Evolutionary conservation across 2,113 vertebrate species (phyloP).

Genomic region (Halichoerus grypus): DNA sequence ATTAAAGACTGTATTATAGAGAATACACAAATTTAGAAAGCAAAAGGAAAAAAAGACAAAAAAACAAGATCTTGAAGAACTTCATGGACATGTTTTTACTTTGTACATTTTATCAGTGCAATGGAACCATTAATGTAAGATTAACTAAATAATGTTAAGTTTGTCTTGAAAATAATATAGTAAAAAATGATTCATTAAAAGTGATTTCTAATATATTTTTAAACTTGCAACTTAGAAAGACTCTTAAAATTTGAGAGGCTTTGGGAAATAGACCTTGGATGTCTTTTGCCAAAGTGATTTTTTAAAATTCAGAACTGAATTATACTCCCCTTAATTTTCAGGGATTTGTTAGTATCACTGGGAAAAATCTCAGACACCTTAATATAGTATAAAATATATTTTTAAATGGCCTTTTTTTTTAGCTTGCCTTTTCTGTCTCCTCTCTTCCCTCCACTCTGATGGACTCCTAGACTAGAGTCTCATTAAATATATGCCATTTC

Average conservation of each 20-base stretch:
- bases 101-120: neutral
- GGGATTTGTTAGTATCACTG: neutral
- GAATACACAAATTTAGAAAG: neutral
- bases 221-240: neutral
- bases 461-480: neutral
- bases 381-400: neutral
- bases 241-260: neutral
- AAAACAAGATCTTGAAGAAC: neutral
- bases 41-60: neutral
- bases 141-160: neutral
- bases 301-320: neutral
- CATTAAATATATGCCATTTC: neutral
- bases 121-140: neutral
- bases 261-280: neutral
- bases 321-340: neutral
- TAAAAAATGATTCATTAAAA: neutral
- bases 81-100: neutral
- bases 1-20: neutral
- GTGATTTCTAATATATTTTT: neutral
- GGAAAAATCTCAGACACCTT: neutral
- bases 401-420: neutral
- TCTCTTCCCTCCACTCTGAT: neutral
- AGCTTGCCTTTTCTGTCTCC: neutral
- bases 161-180: neutral
- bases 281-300: neutral